Evolutionary conservation across 1,140 invertebrate species (phyloP).

Genomic region (Drosophila trapezifrons): DNA sequence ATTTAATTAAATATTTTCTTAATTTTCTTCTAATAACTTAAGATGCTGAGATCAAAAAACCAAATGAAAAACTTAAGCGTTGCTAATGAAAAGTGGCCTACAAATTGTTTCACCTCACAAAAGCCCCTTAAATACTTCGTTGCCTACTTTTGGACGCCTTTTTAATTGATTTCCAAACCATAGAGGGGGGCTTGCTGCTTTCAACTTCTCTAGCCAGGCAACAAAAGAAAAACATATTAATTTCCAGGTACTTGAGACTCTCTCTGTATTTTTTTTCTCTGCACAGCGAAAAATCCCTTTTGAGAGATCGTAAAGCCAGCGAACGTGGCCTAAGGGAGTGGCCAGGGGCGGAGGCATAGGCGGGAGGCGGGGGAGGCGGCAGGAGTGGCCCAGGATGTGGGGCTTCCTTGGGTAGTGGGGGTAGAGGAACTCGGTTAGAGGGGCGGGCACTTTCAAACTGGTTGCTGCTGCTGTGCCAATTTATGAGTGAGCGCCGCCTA

Average conservation of each 20-base stretch:
- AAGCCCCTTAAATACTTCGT: background rate
- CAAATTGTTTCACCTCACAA: background rate
- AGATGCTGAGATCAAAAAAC: too few relatives aligned
- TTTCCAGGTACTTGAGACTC: slow-evolving; percentile 1
- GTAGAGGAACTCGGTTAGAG: background rate
- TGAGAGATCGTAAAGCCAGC: slow-evolving; percentile 38
- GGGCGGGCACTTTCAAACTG: slow-evolving; percentile 1
- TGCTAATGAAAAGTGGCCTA: too few relatives aligned
- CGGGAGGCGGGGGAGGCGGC: background rate
- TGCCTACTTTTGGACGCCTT: background rate
- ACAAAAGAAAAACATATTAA: slow-evolving; percentile 1
- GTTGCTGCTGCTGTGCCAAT: slow-evolving; percentile 49
- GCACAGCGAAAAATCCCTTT: slow-evolving; percentile 20
- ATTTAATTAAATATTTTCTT: too few relatives aligned
- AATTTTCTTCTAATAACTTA: too few relatives aligned
- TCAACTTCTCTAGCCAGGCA: background rate
- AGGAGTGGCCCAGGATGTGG: background rate
- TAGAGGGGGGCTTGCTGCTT: too few relatives aligned
- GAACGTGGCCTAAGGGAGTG: background rate
- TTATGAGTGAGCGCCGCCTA: slow-evolving; percentile 70
- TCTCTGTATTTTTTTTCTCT: slow-evolving; percentile 3
- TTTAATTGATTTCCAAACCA: slow-evolving; percentile 3
- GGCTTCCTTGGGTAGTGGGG: background rate
- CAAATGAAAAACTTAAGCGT: too few relatives aligned
- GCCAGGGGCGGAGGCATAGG: background rate